Percentiles rank a stretch among this genome's conserved stretches.
phyloP scores from a whole-genome alignment of 1,140 invertebrate species.

The Lerema accius region DNA sequence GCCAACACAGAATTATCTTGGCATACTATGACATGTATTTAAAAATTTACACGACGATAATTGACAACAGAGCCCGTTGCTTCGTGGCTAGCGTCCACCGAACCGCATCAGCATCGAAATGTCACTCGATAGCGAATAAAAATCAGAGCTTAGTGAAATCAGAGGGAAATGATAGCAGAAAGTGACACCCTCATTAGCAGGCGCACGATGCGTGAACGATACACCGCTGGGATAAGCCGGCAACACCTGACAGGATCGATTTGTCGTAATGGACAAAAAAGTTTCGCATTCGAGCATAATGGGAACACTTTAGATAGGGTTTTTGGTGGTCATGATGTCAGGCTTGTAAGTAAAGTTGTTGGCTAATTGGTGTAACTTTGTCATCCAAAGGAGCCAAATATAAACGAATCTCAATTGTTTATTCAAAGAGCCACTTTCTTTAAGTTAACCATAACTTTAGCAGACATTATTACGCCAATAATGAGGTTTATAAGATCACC shows the following conservation, averaged over 20 bases:
- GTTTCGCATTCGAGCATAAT: no score
- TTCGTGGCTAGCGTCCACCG: neutral
- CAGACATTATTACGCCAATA: no score
- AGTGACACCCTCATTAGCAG: conserved; percentile 42
- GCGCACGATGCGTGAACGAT: conserved; percentile 39
- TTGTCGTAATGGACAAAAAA: neutral
- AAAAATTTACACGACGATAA: neutral
- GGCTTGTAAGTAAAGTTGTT: no score
- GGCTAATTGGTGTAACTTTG: no score
- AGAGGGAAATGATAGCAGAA: conserved; percentile 49
- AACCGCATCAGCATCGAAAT: conserved; percentile 12
- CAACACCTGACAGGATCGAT: neutral
- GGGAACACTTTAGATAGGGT: no score
- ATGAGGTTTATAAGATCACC: no score
- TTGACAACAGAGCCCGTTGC: neutral
- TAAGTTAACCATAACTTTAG: no score
- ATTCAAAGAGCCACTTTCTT: no score
- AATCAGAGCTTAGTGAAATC: conserved; percentile 48
- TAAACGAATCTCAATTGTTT: no score
- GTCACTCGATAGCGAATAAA: conserved; percentile 46
- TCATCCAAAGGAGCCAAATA: no score
- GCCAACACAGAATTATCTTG: neutral
- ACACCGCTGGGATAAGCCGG: conserved; percentile 6
- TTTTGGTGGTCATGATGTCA: no score
- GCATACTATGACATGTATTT: neutral